Evolutionary conservation across 1,140 invertebrate genomes (phyloP), one percentile per base, ranked within the genome.

Genomic region (Rhopalosiphum padi): DNA sequence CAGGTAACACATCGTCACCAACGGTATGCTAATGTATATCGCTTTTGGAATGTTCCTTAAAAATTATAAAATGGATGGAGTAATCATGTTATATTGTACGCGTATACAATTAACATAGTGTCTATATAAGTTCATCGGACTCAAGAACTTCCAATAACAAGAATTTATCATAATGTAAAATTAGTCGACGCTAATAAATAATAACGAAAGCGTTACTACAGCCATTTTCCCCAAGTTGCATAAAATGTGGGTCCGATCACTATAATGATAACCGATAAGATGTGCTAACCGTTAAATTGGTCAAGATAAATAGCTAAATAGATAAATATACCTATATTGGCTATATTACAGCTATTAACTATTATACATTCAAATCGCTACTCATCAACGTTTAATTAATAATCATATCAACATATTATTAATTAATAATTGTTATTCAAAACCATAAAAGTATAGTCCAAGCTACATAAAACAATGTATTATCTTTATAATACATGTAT

Each of bases 1-100:
- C 11, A 98, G 97, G 95, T 99, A 99, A 95, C 99, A 99, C 23
- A 99, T 95, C 1, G 99, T 99, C 37, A 99, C 98, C 94, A 99
- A 95, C 30, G 98, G 98, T 95, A 99, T 99, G 1, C 98, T 99
- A 94, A 99, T 99, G 95, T 99, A 97, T 94, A 99, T 99, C 43
- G 99, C 98, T 91, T 98, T 96, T 15, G 99, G 99, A 88, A 99
- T 96, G 95, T 99, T 99, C 95, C 98, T 98, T 95, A 91, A 93
- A 94, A 43, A 53, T 82, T 94, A 92, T 77, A 91, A 68, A n/a
- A 51, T 35, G 25, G 30, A 51, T 35, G 25, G 15, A 25, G 22
- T 48, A 30, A 51, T 51, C 11, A n/a, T 51, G n/a, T 48, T 22
- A 23, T 68, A 68, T 15, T 15, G 60, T 68, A n/a, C 60, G 4